Evolutionary conservation across 2,113 vertebrate genomes (phyloP), one percentile per base, ranked within the genome.

Genomic region (Tenebrosternarchus preto): DNA sequence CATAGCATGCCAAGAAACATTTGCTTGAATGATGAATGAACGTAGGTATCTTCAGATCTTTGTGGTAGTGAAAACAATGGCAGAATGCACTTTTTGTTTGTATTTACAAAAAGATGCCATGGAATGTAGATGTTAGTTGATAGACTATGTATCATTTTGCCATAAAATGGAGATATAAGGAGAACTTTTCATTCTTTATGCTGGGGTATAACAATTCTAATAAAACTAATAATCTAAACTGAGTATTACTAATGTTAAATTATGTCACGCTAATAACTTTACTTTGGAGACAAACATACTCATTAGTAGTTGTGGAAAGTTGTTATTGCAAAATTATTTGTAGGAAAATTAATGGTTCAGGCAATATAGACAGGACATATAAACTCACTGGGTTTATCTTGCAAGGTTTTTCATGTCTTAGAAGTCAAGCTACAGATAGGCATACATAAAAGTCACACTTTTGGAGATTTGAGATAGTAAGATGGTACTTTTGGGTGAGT

Each of bases 401-500:
- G 3, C 27, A 29, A 2, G 36, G 27, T 53, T 27, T 50, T 25
- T 46, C 16, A 25, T 56, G 17, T 56, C 20, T 73, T 81, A 25
- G 36, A 24, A 24, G 50, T 59, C 36, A 64, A 46, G 20, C 82
- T 87, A 77, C 60, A 75, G 81, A 89, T 84, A 72, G 74, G 75
- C 68, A 81, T 68, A 72, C 73, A 59, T 36, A 71, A 85, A 56
- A 56, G 86, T 66, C 84, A 78, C 82, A 66, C 67, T 86, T 88
- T 85, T 59, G 79, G 20, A 24, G 59, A 82, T 86, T 83, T 77
- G 83, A 80, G 66, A 70, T 39, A 46, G 73, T 70, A 12, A 50
- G 43, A 50, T 50, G 43, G 82, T 83, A 87, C 87, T 87, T 84
- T 86, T 85, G 83, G 79, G 82, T 76, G 72, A 81, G 80, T 81